A percentile compares a stretch with the other conserved stretches of the same genome.
phyloP scores from a whole-genome alignment of 2,797 vertebrate species.

The Tiaroga cobitis region DNA sequence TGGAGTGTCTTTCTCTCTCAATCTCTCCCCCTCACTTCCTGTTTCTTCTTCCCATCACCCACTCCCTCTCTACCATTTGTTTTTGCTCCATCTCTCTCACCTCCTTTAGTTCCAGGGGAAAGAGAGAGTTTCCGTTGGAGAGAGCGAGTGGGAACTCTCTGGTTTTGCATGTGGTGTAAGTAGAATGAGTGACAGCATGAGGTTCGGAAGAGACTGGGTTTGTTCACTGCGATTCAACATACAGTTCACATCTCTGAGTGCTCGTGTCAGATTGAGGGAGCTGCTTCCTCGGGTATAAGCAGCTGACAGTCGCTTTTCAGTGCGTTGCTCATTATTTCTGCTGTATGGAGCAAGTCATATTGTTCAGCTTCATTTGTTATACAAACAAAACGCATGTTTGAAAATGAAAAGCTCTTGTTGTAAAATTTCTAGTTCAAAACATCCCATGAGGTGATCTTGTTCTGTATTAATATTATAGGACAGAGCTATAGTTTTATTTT shows the following conservation, averaged over 20 bases:
- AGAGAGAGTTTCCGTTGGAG: slow-evolving; percentile 44
- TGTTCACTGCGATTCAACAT: slow-evolving; percentile 50
- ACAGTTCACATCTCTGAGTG: slow-evolving; percentile 52
- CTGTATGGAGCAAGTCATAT: slow-evolving; percentile 37
- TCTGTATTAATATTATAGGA: neutral
- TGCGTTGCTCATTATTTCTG: slow-evolving; percentile 11
- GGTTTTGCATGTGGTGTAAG: slow-evolving; percentile 47
- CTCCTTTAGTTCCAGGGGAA: slow-evolving; percentile 54
- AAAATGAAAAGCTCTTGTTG: neutral
- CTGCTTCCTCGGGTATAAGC: slow-evolving; percentile 32
- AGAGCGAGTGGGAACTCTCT: slow-evolving; percentile 53
- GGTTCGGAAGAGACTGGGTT: slow-evolving; percentile 44
- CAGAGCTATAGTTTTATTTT: neutral
- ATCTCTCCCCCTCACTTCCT: slow-evolving; percentile 35
- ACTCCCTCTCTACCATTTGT: slow-evolving; percentile 44
- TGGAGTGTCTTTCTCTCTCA: slow-evolving; percentile 58
- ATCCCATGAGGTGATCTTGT: neutral
- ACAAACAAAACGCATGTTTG: slow-evolving; percentile 15
- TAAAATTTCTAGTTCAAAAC: neutral
- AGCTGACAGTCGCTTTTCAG: slow-evolving; percentile 38
- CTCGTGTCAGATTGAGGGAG: slow-evolving; percentile 42
- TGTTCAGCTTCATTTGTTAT: slow-evolving; percentile 29
- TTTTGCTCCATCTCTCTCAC: slow-evolving; percentile 32
- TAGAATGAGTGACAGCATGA: slow-evolving; percentile 52
- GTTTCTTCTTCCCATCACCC: slow-evolving; percentile 45